Conservation (phyloP, 2,113 vertebrate species). For the Coptodon rendalli region DNA sequence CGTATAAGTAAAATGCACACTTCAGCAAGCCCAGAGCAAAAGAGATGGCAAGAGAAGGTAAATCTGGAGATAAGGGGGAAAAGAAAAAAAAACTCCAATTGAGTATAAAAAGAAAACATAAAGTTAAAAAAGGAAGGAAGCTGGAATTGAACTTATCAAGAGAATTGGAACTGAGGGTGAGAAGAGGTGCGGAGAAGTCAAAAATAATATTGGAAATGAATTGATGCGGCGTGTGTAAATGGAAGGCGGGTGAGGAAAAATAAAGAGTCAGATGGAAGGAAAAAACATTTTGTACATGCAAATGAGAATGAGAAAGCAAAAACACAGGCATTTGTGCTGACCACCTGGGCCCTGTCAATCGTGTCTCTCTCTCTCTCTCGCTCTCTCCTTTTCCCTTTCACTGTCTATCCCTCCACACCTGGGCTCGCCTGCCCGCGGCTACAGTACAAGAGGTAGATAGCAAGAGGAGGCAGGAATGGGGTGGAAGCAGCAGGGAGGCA, state of each 20-base stretch:
- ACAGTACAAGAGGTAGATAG: background rate
- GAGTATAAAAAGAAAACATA: slow-evolving; percentile 19
- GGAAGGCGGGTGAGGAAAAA: background rate
- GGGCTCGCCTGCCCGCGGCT: slow-evolving; percentile 31
- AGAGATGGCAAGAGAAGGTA: slow-evolving; percentile 6
- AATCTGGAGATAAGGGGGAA: background rate
- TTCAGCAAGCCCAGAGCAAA: slow-evolving; percentile 52
- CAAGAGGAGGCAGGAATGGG: background rate
- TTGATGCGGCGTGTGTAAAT: background rate
- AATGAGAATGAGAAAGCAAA: slow-evolving; percentile 37
- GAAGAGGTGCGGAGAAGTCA: background rate
- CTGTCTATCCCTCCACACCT: slow-evolving; percentile 40
- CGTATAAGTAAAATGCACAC: slow-evolving; percentile 50
- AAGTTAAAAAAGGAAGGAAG: background rate
- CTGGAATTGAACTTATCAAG: background rate
- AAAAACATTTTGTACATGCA: slow-evolving; percentile 50
- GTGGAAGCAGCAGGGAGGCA: slow-evolving; percentile 12
- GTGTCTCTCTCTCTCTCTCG: background rate
- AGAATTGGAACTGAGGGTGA: background rate
- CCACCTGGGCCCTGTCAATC: slow-evolving; percentile 58
- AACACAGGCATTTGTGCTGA: slow-evolving; percentile 16
- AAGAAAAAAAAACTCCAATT: background rate
- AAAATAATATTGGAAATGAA: slow-evolving; percentile 28
- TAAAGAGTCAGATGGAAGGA: slow-evolving; percentile 11
- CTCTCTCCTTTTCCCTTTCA: background rate